phyloP scores from a whole-genome alignment of 2,113 vertebrate species.

The Nerophis lumbriciformis region DNA sequence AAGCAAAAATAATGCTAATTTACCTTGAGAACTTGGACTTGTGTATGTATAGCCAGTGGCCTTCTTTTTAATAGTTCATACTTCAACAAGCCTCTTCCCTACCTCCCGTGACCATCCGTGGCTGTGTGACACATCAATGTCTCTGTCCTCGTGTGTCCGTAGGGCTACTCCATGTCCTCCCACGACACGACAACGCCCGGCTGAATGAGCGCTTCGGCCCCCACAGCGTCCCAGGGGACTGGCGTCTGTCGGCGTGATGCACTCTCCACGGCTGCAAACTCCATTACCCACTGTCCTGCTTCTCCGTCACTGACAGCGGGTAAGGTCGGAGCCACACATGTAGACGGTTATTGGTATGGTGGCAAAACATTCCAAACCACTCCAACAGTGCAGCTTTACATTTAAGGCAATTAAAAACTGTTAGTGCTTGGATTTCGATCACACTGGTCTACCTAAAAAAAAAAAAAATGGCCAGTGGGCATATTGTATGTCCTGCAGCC shows the following conservation, averaged over 20 bases:
- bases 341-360: neutral
- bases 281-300: conserved; percentile 61
- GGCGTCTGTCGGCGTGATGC: conserved; percentile 61
- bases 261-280: conserved; percentile 58
- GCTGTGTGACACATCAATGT: conserved; percentile 15
- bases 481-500: neutral
- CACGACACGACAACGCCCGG: conserved; percentile 41
- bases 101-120: conserved; percentile 6
- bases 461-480: neutral
- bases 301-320: conserved; percentile 49
- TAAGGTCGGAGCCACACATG: conserved; percentile 1
- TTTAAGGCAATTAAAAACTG: neutral
- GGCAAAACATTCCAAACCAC: neutral
- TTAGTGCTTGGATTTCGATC: neutral
- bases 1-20: no score
- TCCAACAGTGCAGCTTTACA: no score
- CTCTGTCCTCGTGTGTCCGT: conserved; percentile 10
- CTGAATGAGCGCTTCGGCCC: conserved; percentile 55
- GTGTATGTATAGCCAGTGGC: neutral
- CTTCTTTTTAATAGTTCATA: neutral
- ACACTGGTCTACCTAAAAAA: neutral
- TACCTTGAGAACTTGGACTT: neutral
- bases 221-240: conserved; percentile 46
- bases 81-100: neutral
- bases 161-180: conserved; percentile 28